These are phyloP conservation scores for Pseudolycoriella hygida DNA, from an alignment of 2,888 invertebrate genomes.

Conservation along the genomic window DNA sequence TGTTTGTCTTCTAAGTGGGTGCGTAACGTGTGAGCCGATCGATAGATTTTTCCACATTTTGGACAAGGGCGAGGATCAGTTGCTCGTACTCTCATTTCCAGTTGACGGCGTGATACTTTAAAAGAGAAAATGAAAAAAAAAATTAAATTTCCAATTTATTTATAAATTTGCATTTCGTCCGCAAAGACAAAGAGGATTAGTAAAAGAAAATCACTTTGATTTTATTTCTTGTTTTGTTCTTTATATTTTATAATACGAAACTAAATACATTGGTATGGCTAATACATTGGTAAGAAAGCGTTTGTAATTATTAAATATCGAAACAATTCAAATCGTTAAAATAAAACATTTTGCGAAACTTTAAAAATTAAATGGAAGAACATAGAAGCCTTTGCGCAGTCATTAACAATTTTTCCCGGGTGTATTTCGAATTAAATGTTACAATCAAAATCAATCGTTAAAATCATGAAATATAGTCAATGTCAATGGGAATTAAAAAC, in stretches of 20 bases:
- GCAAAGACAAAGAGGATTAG: background rate
- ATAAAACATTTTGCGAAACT: too few species aligned
- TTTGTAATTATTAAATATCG: slow-evolving; percentile 1
- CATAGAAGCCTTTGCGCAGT: too few species aligned
- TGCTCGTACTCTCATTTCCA: slow-evolving; percentile 76
- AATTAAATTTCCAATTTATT: slow-evolving; percentile 7
- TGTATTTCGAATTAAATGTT: too few species aligned
- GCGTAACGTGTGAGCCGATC: slow-evolving; percentile 77
- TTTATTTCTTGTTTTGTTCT: background rate
- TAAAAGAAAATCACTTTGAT: background rate
- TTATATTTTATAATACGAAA: slow-evolving; percentile 3
- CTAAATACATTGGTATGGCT: slow-evolving; percentile 6
- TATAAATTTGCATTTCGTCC: slow-evolving; percentile 2
- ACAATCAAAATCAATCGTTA: too few species aligned
- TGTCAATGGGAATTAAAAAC: too few species aligned
- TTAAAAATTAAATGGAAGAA: too few species aligned
- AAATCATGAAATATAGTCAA: too few species aligned
- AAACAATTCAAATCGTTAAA: too few species aligned
- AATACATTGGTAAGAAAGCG: slow-evolving; percentile 8
- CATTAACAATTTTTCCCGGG: slow-evolving; percentile 3
- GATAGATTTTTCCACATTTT: slow-evolving; percentile 83
- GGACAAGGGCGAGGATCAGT: slow-evolving; percentile 86
- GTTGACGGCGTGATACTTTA: slow-evolving; percentile 55
- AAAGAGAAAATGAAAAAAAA: slow-evolving; percentile 14
- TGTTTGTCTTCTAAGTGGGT: slow-evolving; percentile 88